Evolutionary conservation across 2,113 vertebrate species (phyloP).

Genomic region (Pholis gunnellus): DNA sequence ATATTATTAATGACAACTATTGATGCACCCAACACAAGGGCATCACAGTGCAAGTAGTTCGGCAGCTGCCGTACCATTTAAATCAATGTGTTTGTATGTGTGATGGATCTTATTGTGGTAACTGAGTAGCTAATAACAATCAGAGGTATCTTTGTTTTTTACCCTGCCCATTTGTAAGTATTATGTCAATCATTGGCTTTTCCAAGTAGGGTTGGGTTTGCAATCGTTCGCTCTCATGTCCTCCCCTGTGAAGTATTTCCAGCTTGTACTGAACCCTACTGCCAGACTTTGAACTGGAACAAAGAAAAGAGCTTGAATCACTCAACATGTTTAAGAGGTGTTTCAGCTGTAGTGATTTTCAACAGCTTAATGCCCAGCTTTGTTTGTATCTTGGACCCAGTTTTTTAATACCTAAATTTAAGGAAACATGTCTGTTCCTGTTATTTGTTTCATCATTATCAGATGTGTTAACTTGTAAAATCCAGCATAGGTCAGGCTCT

Average conservation of each 20-base stretch:
- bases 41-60: conserved; percentile 31
- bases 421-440: background rate
- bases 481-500: background rate
- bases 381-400: background rate
- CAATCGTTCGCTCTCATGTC: background rate
- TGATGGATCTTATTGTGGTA: background rate
- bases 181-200: background rate
- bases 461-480: background rate
- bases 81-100: background rate
- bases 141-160: conserved; percentile 3
- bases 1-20: conserved; percentile 36
- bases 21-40: conserved; percentile 29
- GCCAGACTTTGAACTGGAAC: background rate
- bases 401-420: too few species aligned
- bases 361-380: background rate
- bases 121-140: background rate
- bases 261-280: background rate
- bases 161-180: background rate
- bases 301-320: background rate
- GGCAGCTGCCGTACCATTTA: background rate
- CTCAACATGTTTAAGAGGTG: background rate
- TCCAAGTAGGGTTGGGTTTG: background rate
- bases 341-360: background rate
- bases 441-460: background rate
- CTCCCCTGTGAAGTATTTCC: background rate